Evolutionary conservation across 1,140 invertebrate genomes (phyloP).

Genomic region (Archivesica marissinica): DNA sequence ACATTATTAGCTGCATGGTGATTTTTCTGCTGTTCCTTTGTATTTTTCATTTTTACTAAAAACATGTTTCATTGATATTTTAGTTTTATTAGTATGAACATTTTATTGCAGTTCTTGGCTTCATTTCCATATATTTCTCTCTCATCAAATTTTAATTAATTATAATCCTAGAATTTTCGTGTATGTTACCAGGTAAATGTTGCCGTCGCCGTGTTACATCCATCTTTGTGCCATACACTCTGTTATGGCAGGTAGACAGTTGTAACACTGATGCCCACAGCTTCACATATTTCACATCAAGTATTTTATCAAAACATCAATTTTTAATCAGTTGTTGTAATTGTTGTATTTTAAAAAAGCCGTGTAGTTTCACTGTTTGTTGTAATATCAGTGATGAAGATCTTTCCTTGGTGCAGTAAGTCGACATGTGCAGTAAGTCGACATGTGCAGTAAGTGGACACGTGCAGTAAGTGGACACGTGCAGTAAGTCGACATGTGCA

Average conservation of each 20-base stretch:
- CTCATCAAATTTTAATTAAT: background rate
- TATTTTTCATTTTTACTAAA: background rate
- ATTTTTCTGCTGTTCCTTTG: background rate
- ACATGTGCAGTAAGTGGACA: too few relatives aligned
- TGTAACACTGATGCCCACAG: background rate
- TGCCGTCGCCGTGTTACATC: background rate
- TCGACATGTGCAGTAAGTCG: too few relatives aligned
- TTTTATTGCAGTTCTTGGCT: background rate
- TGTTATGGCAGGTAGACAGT: background rate
- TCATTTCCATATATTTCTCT: constrained; percentile 7
- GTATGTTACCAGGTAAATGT: constrained; percentile 9
- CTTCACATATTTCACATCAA: constrained; percentile 20
- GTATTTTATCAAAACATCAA: constrained; percentile 7
- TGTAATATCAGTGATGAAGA: constrained; percentile 10
- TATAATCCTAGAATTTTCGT: background rate
- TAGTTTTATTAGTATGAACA: background rate
- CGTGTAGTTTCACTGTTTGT: background rate
- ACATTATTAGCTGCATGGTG: constrained; percentile 4
- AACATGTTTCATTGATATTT: constrained; percentile 9
- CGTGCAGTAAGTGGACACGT: too few relatives aligned
- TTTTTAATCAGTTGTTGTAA: constrained; percentile 36
- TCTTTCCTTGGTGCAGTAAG: background rate
- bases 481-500: too few relatives aligned
- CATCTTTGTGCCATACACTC: background rate
- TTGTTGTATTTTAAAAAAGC: constrained; percentile 44